phyloP scores from a whole-genome alignment of 1,140 invertebrate genomes.

The Panagrolaimus sp. region DNA sequence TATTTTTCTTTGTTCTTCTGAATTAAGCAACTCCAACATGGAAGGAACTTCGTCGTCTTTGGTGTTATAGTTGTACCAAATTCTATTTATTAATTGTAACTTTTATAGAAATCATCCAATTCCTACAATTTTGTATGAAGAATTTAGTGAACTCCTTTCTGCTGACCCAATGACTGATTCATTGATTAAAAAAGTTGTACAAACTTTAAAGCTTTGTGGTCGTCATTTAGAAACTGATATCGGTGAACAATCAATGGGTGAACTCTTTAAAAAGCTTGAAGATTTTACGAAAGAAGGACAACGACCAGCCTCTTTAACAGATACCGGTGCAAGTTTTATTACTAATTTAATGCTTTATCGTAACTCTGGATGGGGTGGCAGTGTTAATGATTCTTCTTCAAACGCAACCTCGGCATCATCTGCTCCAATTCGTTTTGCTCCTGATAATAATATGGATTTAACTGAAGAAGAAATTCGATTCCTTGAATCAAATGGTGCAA shows the following conservation, averaged over 20 bases:
- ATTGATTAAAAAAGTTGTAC: not conserved
- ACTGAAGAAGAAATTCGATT: conserved; percentile 9
- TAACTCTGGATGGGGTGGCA: not conserved
- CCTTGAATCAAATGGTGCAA: conserved; percentile 6
- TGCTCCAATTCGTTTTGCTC: not conserved
- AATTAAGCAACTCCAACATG: no score
- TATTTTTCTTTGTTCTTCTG: no score
- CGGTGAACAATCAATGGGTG: not conserved
- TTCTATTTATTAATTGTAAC: no score
- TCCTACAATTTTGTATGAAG: not conserved
- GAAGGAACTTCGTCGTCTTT: no score
- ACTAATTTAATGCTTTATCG: not conserved
- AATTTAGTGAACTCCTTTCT: not conserved
- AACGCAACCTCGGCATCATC: not conserved
- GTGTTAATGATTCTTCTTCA: no score
- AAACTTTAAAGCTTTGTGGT: not conserved
- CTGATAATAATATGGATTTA: conserved; percentile 2
- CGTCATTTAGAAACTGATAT: conserved; percentile 5
- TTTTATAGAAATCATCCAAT: conserved; percentile 6
- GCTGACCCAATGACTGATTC: not conserved
- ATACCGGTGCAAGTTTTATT: conserved; percentile 1
- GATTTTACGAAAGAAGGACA: not conserved
- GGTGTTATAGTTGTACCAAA: no score
- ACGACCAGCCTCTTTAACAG: not conserved
- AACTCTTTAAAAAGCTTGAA: not conserved